Evolutionary conservation across 2,888 invertebrate species (phyloP), one percentile per base, ranked within the genome.

Genomic region (Drosophila trichaetosa): DNA sequence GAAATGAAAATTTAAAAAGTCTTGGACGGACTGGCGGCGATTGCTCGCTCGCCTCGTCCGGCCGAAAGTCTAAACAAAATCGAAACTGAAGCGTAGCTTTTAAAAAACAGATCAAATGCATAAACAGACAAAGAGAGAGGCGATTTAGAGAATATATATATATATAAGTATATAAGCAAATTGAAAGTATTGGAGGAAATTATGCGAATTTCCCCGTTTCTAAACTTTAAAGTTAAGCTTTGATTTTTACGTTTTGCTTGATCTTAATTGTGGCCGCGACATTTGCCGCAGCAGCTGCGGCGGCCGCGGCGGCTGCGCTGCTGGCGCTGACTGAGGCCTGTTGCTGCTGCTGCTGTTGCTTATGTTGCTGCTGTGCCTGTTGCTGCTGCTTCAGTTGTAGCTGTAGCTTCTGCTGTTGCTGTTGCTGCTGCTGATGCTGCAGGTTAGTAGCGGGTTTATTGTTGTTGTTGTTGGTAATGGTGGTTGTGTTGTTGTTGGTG

Each of bases 321-420:
- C 65, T 80, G 48, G 73, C 83, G 70, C 72, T 85, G 86, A 57
- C 84, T 67, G 73, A 79, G 80, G 91, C 89, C 80, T 89, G 90
- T 76, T 92, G 92, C 90, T 92, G 92, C 91, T 92, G 92, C 91
- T 59, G 58, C 40, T 92, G 92, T 87, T 91, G 92, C 78, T 88
- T 72, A 80, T 82, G 86, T 79, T 85, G 83, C 82, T 90, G 83
- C 67, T 82, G 78, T 53, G 90, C 89, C 78, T 89, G 82, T 68
- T 65, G 62, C 66, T 83, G 86, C 70, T 88, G 88, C 51, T 89
- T 84, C 73, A 83, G 80, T 77, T 91, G 91, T 58, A 85, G 85
- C 68, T 89, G 90, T 69, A 91, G 92, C 88, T 92, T 91, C 91
- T 92, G 91, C 91, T 91, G 90, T 87, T 92, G 91, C 91, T 91